phyloP scores from a whole-genome alignment of 2,888 invertebrate species.

The Pollenia griseotomentosa region DNA sequence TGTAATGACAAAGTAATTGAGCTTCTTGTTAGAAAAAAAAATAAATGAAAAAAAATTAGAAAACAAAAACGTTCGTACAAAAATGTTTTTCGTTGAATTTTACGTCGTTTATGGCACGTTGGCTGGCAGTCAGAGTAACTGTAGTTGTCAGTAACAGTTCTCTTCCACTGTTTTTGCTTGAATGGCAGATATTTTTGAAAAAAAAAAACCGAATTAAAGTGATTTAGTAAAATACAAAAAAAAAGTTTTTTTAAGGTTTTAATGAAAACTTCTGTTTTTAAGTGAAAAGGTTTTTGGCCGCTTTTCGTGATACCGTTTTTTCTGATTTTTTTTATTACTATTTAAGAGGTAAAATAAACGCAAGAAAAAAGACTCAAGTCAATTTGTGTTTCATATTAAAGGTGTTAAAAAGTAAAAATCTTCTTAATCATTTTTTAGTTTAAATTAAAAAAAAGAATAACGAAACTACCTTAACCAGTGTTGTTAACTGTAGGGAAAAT shows the following conservation, averaged over 20 bases:
- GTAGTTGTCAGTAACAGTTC: slow-evolving; percentile 25
- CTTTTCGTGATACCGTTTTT: slow-evolving; percentile 5
- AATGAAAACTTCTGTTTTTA: slow-evolving; percentile 38
- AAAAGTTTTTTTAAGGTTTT: not conserved
- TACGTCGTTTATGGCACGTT: slow-evolving; percentile 1
- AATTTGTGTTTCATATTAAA: too few relatives aligned
- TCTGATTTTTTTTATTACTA: not conserved
- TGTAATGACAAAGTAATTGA: slow-evolving; percentile 41
- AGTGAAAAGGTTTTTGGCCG: not conserved
- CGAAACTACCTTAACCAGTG: too few relatives aligned
- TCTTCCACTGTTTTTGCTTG: not conserved
- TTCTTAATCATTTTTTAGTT: too few relatives aligned
- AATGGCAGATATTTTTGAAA: not conserved
- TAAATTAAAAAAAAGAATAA: too few relatives aligned
- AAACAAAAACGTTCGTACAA: not conserved
- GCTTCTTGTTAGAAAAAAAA: not conserved
- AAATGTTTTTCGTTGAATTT: not conserved
- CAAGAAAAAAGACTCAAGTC: not conserved
- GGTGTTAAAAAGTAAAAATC: too few relatives aligned
- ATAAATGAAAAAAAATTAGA: too few relatives aligned
- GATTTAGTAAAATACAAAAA: not conserved
- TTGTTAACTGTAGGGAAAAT: too few relatives aligned
- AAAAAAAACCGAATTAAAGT: not conserved
- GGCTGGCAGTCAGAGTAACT: not conserved
- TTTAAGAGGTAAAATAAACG: not conserved